Conservation (phyloP, 2,797 vertebrate species). For the Phataginus tricuspis region DNA sequence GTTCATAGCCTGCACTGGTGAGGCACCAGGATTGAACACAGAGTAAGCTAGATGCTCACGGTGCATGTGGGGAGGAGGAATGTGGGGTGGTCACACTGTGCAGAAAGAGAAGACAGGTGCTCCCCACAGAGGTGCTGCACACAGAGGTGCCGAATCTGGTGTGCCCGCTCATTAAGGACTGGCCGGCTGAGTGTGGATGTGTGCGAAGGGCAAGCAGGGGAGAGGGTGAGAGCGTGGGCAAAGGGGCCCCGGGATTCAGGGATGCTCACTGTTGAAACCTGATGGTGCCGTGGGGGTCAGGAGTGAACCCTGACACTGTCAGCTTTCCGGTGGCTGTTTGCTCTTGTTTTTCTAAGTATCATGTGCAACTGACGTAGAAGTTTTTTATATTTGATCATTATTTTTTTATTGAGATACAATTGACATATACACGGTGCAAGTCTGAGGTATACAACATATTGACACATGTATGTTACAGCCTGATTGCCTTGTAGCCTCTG, state of each 20-base stretch:
- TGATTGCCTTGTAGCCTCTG: background rate
- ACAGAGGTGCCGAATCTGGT: no score
- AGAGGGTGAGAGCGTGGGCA: background rate
- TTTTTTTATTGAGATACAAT: background rate
- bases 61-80: accelerated
- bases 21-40: background rate
- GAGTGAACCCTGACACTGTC: accelerated
- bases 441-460: background rate
- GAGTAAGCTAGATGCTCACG: background rate
- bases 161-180: background rate
- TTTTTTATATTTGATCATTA: background rate
- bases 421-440: no score
- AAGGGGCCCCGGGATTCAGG: background rate
- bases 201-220: background rate
- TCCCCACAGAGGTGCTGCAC: no score
- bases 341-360: background rate
- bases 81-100: accelerated
- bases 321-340: background rate
- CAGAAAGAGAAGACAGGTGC: background rate
- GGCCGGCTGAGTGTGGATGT: background rate
- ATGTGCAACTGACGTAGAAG: background rate
- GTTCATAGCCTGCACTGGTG: background rate
- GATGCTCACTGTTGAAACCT: background rate
- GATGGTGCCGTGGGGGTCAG: no score
- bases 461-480: background rate